Percentiles rank a stretch among this genome's conserved stretches.
Evolutionary conservation across 2,797 vertebrate species (phyloP).

Genomic region (Dryobates pubescens): DNA sequence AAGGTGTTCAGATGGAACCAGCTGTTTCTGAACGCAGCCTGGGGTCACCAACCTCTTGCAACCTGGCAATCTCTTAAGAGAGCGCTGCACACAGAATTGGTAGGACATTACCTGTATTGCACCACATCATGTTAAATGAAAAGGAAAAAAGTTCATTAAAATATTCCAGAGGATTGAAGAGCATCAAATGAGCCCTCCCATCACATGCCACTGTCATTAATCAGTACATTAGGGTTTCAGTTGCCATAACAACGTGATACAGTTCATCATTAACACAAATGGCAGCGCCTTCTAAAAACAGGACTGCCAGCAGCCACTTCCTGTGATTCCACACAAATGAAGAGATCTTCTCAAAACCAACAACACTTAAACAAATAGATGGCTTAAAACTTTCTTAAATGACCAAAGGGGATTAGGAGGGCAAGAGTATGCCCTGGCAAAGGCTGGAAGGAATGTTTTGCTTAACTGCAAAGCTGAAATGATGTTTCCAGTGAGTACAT

Average conservation of each 20-base stretch:
- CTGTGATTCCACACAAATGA: conserved; percentile 34
- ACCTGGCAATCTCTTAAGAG: not conserved
- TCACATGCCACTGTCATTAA: conserved; percentile 69
- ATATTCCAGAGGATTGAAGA: conserved; percentile 49
- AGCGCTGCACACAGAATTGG: not conserved
- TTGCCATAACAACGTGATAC: conserved; percentile 75
- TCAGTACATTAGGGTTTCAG: conserved; percentile 68
- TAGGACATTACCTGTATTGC: not conserved
- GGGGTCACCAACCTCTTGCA: not conserved
- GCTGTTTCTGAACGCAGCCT: not conserved
- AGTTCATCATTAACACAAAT: conserved; percentile 73
- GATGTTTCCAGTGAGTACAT: not conserved
- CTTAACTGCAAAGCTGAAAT: not conserved
- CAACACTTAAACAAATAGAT: not conserved
- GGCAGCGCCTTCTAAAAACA: conserved; percentile 70
- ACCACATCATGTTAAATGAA: conserved; percentile 1
- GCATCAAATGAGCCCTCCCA: conserved; percentile 46
- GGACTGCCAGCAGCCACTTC: conserved; percentile 39
- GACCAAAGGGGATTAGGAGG: conserved; percentile 14
- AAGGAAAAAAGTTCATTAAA: conserved; percentile 32
- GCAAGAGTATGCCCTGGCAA: not conserved
- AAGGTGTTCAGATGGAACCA: not conserved
- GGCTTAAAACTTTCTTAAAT: not conserved
- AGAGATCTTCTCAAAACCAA: conserved; percentile 49
- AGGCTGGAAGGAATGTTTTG: not conserved